These are phyloP conservation scores for Frankliniella intonsa DNA, from an alignment of 2,888 invertebrate genomes.

Conservation along the genomic window DNA sequence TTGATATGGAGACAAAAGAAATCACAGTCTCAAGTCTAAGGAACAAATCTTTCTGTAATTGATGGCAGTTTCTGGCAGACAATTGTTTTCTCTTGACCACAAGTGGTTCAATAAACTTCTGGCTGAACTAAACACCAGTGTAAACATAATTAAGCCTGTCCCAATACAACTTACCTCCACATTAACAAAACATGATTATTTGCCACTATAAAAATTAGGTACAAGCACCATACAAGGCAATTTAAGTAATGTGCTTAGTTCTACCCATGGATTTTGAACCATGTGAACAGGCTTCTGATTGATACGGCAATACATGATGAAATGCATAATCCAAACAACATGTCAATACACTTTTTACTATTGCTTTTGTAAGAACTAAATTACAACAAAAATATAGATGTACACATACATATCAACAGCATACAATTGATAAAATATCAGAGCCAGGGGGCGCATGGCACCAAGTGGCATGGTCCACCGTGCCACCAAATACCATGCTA, in stretches of 20 bases:
- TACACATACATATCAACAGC: neutral
- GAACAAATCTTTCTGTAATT: slow-evolving; percentile 24
- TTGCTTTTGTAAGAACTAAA: neutral
- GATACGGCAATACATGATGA: neutral
- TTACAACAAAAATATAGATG: slow-evolving; percentile 15
- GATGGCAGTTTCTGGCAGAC: slow-evolving; percentile 16
- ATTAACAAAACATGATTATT: neutral
- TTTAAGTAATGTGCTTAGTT: neutral
- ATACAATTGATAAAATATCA: slow-evolving; percentile 23
- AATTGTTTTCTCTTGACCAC: neutral
- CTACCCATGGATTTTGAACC: neutral
- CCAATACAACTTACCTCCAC: neutral
- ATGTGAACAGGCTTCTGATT: neutral
- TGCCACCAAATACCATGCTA: neutral
- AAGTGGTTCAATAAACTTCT: neutral
- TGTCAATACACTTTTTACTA: neutral
- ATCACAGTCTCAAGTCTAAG: slow-evolving; percentile 23
- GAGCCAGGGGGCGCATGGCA: neutral
- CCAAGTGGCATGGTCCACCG: neutral
- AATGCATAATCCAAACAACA: neutral
- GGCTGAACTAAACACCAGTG: neutral
- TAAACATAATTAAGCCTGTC: neutral
- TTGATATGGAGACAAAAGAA: slow-evolving; percentile 20
- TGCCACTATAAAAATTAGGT: neutral
- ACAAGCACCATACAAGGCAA: neutral